phyloP scores from a whole-genome alignment of 2,888 invertebrate genomes.

The Megastigmus dorsalis region DNA sequence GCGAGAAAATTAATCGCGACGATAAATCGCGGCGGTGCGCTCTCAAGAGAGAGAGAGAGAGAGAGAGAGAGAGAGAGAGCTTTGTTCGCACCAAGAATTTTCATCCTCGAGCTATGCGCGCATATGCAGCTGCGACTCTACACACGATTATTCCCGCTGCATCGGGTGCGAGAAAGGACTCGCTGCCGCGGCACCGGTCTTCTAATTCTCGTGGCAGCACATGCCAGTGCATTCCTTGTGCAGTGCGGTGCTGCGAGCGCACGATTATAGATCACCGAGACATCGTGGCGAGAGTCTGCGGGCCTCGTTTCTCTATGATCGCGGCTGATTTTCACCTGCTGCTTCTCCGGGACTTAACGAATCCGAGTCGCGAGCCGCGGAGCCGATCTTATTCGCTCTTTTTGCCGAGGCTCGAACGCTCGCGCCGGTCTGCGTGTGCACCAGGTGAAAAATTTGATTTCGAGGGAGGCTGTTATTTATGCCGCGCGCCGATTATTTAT shows the following conservation, averaged over 20 bases:
- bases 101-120: background rate
- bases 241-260: no score
- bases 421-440: background rate
- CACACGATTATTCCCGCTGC: background rate
- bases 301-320: background rate
- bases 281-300: background rate
- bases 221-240: no score
- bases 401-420: no score
- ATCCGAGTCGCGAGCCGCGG: no score
- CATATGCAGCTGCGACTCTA: background rate
- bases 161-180: no score
- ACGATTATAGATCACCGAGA: no score
- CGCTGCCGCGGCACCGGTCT: background rate
- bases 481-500: background rate
- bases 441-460: background rate
- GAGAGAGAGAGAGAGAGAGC: no score
- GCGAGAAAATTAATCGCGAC: conserved; percentile 31
- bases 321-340: background rate
- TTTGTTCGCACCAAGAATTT: conserved; percentile 9
- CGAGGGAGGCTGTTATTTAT: background rate
- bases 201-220: no score
- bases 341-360: background rate
- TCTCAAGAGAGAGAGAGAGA: no score
- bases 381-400: no score
- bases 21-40: conserved; percentile 41